Evolutionary conservation across 2,888 invertebrate species (phyloP).

Genomic region (Sepioteuthis lessoniana): DNA sequence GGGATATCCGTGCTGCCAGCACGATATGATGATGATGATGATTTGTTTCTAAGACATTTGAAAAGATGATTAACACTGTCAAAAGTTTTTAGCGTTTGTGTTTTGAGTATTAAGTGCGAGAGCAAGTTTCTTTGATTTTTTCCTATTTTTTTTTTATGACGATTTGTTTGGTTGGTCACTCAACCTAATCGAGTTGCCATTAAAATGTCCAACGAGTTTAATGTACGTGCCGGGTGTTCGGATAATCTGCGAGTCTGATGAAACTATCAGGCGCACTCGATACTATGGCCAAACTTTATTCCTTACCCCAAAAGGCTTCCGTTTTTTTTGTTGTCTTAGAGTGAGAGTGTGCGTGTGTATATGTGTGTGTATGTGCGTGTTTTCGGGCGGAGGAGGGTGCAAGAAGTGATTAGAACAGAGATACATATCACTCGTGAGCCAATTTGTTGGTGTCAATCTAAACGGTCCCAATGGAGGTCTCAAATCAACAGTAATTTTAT

Average conservation of each 20-base stretch:
- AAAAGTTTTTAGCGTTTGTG: not conserved
- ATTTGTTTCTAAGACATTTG: not conserved
- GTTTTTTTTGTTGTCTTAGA: no score
- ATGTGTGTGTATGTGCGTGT: no score
- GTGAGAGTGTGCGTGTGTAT: no score
- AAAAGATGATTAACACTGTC: not conserved
- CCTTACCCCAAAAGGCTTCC: not conserved
- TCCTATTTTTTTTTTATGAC: not conserved
- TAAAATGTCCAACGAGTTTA: not conserved
- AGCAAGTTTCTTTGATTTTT: not conserved
- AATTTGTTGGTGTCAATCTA: conserved; percentile 8
- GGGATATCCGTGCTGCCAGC: no score
- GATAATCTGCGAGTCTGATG: not conserved
- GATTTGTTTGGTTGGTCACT: not conserved
- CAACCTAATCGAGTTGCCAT: not conserved
- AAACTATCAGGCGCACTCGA: not conserved
- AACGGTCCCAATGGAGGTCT: not conserved
- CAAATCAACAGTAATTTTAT: not conserved
- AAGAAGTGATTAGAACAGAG: not conserved
- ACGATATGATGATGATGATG: no score
- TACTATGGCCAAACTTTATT: not conserved
- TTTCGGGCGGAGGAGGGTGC: not conserved
- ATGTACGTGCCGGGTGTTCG: not conserved
- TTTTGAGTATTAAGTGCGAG: not conserved
- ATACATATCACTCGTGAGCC: not conserved